Evolutionary conservation across 2,113 vertebrate genomes (phyloP).

Genomic region (Cheirogaleus medius): DNA sequence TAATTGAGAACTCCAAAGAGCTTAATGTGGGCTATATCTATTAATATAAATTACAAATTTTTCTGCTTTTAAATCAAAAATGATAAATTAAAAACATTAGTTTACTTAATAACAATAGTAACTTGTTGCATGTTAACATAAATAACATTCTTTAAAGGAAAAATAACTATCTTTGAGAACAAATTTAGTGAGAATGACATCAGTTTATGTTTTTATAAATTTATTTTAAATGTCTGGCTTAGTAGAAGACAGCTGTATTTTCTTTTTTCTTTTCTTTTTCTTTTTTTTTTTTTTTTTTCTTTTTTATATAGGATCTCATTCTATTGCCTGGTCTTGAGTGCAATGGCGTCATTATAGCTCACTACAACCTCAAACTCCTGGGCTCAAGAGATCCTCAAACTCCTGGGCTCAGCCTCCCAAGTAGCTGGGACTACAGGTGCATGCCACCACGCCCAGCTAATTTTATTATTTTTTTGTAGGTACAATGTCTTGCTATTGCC

Average conservation of each 20-base stretch:
- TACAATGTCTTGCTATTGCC: too few relatives aligned
- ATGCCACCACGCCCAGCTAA: too few relatives aligned
- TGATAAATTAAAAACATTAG: neutral
- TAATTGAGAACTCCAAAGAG: neutral
- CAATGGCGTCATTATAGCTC: too few relatives aligned
- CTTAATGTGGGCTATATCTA: neutral
- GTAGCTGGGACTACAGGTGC: too few relatives aligned
- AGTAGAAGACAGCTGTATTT: neutral
- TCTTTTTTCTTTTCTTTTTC: neutral
- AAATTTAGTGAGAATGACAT: neutral
- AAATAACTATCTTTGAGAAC: conserved; percentile 10
- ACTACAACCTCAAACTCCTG: too few relatives aligned
- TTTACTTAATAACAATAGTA: neutral
- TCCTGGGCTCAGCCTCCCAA: too few relatives aligned
- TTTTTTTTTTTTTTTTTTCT: too few relatives aligned
- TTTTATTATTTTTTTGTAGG: too few relatives aligned
- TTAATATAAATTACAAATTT: neutral
- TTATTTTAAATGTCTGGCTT: neutral
- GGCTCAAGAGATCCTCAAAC: too few relatives aligned
- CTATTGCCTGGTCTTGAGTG: too few relatives aligned
- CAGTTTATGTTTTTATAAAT: neutral
- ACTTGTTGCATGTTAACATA: neutral
- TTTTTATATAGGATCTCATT: too few relatives aligned
- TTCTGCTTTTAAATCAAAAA: neutral
- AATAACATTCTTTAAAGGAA: conserved; percentile 30